Percentiles rank a stretch among this genome's conserved stretches.
Evolutionary conservation across 2,113 vertebrate genomes (phyloP).

Genomic region (Phalacrocorax carbo): DNA sequence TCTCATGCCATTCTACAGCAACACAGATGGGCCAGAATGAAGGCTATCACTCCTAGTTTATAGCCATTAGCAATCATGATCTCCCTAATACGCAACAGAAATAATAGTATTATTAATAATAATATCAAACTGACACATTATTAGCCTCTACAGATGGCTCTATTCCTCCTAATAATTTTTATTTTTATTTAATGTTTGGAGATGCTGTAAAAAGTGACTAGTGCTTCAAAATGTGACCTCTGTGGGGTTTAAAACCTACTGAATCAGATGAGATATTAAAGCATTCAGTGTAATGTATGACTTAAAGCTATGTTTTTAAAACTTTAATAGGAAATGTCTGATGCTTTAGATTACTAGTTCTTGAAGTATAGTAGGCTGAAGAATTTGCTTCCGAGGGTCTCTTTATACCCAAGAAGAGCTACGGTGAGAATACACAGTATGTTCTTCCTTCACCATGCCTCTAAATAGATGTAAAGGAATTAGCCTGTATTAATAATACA

Average conservation of each 20-base stretch:
- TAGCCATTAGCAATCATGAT: slow-evolving; percentile 48
- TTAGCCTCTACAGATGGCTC: slow-evolving; percentile 65
- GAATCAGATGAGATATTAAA: slow-evolving; percentile 78
- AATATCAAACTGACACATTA: slow-evolving; percentile 61
- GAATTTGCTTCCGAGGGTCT: slow-evolving; percentile 69
- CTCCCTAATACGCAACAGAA: slow-evolving; percentile 64
- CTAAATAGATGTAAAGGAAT: slow-evolving; percentile 57
- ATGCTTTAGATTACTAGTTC: slow-evolving; percentile 69
- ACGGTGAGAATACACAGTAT: slow-evolving; percentile 26
- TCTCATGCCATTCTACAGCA: background rate
- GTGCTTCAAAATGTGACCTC: slow-evolving; percentile 80
- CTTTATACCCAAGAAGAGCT: slow-evolving; percentile 63
- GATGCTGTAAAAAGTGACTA: slow-evolving; percentile 76
- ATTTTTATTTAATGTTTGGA: slow-evolving; percentile 82
- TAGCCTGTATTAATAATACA: slow-evolving; percentile 54
- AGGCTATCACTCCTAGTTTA: slow-evolving; percentile 64
- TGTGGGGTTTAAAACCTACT: slow-evolving; percentile 78
- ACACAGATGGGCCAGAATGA: slow-evolving; percentile 59
- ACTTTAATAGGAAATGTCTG: slow-evolving; percentile 76
- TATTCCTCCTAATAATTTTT: slow-evolving; percentile 73
- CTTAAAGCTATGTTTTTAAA: slow-evolving; percentile 79
- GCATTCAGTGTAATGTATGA: slow-evolving; percentile 71
- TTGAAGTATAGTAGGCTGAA: slow-evolving; percentile 68
- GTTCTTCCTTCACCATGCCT: slow-evolving; percentile 23
- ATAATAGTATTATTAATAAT: slow-evolving; percentile 70